Evolutionary conservation across 1,140 invertebrate genomes (phyloP), one percentile per base, ranked within the genome.

Genomic region (Lepidurus couesii): DNA sequence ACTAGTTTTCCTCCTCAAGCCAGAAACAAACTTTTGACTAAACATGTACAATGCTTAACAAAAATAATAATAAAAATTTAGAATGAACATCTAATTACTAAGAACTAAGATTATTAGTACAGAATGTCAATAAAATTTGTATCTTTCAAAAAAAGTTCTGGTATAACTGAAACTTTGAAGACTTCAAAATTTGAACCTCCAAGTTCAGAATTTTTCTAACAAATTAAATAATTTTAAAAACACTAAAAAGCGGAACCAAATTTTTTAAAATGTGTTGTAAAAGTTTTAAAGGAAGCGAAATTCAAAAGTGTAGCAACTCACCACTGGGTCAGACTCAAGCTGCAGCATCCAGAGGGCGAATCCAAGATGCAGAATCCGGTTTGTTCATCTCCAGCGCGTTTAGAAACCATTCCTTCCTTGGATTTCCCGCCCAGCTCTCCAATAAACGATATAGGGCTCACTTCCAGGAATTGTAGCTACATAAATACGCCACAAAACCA

Each of bases 391-490:
- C 94, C 93, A 1, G 92, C 92, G n/a, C 92, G 87, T 84, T 98
- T 98, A 82, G 91, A 87, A n/a, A 98, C 88, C 74, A 92, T 84
- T 1, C 94, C 93, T 86, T 98, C 96, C 85, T 95, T 96, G 65
- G 93, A 91, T 85, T 98, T 98, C 4, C 85, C 83, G 0, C 96
- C 96, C 24, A 97, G 86, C 13, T 92, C 91, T 73, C 89, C 87
- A 80, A 97, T 89, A 85, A 98, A 98, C 1, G 96, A 97, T 53
- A 97, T 86, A 78, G 92, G 90, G 9, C 94, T 96, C 0, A 97
- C 90, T 88, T 97, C 94, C 78, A 97, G 88, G 86, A 97, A 98
- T 82, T 90, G 91, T 3, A 95, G 86, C 94, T 96, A 85, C 44
- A 84, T 82, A 75, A 75, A 77, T 42, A 75, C 53, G 16, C n/a